Conservation (phyloP, 2,888 invertebrate species). For the Argyresthia goedartella region DNA sequence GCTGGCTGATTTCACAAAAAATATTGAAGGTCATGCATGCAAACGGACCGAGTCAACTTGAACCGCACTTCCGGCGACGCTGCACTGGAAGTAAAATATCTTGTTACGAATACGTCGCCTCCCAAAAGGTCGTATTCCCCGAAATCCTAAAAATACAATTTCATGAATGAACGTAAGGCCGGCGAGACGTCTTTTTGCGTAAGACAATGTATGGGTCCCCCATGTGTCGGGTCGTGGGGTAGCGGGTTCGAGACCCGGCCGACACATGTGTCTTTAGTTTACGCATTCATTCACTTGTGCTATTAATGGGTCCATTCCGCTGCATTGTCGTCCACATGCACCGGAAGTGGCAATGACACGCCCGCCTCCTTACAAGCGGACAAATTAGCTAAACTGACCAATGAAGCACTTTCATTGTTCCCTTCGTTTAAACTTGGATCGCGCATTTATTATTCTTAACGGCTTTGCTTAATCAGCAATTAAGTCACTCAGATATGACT, state of each 20-base stretch:
- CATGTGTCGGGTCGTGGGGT: conserved; percentile 46
- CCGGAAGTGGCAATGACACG: conserved; percentile 44
- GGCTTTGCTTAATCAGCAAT: too few relatives aligned
- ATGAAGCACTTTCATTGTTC: background rate
- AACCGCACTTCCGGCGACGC: conserved; percentile 9
- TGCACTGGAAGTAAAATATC: conserved; percentile 11
- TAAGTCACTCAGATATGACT: too few relatives aligned
- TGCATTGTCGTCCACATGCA: conserved; percentile 64
- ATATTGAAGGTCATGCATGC: background rate
- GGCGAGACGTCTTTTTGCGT: conserved; percentile 43
- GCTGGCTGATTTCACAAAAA: background rate
- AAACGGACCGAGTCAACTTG: background rate
- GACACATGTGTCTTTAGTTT: conserved; percentile 51
- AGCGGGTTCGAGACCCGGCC: conserved; percentile 21
- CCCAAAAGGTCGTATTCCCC: conserved; percentile 41
- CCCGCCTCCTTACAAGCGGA: conserved; percentile 18
- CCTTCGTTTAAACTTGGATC: background rate
- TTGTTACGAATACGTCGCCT: conserved; percentile 27
- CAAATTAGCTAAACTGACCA: background rate
- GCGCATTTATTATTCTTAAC: background rate
- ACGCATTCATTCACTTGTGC: conserved; percentile 61
- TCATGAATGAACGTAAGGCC: conserved; percentile 49
- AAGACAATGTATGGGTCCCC: conserved; percentile 45
- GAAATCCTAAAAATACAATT: conserved; percentile 37
- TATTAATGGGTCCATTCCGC: conserved; percentile 65